Percentiles rank a stretch among this genome's conserved stretches.
phyloP scores from a whole-genome alignment of 2,113 vertebrate genomes.

The Salvelinus namaycush region DNA sequence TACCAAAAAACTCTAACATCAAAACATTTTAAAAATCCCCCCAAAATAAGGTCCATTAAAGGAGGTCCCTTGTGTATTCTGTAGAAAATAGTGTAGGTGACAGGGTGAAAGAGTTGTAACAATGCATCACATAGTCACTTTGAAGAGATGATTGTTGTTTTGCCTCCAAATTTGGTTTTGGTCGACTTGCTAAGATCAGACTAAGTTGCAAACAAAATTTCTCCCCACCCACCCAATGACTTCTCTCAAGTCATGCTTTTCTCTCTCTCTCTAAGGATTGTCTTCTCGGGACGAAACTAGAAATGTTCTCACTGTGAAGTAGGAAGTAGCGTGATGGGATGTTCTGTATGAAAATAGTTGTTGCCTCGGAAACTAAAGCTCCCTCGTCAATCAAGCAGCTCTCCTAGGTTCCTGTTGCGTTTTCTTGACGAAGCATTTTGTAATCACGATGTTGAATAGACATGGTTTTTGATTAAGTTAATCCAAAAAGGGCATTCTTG shows the following conservation, averaged over 20 bases:
- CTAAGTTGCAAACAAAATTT: conserved; percentile 63
- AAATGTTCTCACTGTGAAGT: neutral
- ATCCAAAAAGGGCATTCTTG: no score
- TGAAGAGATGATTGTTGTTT: conserved; percentile 55
- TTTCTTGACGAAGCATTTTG: no score
- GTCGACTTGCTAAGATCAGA: conserved; percentile 68
- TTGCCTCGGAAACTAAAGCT: neutral
- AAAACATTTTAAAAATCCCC: conserved; percentile 6
- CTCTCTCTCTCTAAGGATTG: conserved; percentile 4
- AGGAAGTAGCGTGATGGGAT: neutral
- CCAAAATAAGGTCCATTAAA: neutral
- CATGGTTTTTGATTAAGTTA: no score
- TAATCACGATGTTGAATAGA: no score
- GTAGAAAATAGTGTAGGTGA: conserved; percentile 16
- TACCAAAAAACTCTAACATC: neutral
- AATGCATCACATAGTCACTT: conserved; percentile 53
- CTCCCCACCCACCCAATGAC: conserved; percentile 59
- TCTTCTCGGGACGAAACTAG: neutral
- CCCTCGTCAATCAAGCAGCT: neutral
- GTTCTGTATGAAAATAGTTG: neutral
- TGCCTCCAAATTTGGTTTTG: conserved; percentile 51
- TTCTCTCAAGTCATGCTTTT: conserved; percentile 70
- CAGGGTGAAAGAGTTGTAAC: conserved; percentile 31
- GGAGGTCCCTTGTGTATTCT: neutral
- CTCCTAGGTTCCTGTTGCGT: no score